Conservation (phyloP, 2,888 invertebrate genomes). For the Drosophila quasianomalipes region DNA sequence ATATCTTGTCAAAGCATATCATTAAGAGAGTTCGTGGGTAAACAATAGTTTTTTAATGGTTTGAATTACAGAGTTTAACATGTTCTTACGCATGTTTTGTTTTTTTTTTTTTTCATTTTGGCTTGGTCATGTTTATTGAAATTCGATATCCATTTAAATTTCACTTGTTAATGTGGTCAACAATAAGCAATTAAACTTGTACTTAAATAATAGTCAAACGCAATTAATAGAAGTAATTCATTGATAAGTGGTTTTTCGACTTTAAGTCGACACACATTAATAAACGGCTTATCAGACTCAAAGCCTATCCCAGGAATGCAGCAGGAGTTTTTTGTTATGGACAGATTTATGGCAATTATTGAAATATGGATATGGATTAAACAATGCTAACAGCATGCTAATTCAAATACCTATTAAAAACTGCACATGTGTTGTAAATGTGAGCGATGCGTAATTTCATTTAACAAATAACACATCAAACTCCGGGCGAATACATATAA, state of each 20-base stretch:
- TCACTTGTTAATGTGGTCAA: neutral
- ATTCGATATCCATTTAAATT: neutral
- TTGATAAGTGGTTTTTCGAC: neutral
- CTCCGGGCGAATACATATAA: neutral
- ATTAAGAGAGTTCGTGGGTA: neutral
- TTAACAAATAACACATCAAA: neutral
- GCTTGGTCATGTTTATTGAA: neutral
- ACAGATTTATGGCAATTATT: neutral
- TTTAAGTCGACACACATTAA: neutral
- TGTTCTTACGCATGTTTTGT: neutral
- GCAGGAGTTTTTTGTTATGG: neutral
- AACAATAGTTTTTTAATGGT: neutral
- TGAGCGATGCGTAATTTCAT: neutral
- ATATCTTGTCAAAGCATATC: neutral
- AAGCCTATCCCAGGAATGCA: neutral
- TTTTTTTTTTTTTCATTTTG: neutral
- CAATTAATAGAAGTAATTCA: neutral
- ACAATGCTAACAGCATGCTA: neutral
- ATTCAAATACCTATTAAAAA: neutral
- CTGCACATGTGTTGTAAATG: neutral
- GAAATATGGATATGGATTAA: neutral
- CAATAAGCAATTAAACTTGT: neutral
- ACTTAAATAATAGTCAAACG: neutral
- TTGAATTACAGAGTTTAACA: neutral
- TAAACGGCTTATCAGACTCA: neutral